phyloP scores from a whole-genome alignment of 2,888 invertebrate species.

The Coleophora flavipennella region DNA sequence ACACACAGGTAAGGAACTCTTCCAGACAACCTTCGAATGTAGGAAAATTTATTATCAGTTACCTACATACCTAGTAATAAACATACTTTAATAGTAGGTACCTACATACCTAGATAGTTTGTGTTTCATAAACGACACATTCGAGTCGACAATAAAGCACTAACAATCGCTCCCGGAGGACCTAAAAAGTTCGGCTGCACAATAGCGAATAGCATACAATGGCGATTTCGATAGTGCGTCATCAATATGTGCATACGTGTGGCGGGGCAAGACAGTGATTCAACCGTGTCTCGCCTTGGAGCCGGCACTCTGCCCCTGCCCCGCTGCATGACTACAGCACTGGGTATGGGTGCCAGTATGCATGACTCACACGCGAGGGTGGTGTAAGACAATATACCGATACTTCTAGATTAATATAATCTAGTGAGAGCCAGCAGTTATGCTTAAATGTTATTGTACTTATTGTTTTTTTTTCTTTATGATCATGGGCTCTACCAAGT shows the following conservation, averaged over 20 bases:
- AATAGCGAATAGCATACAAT: constrained; percentile 66
- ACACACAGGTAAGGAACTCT: too few species aligned
- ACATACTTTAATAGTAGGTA: too few species aligned
- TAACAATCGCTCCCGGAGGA: constrained; percentile 55
- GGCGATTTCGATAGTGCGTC: constrained; percentile 59
- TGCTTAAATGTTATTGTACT: too few species aligned
- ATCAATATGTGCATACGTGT: constrained; percentile 62
- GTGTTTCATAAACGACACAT: constrained; percentile 30
- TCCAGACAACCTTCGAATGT: too few species aligned
- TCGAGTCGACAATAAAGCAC: constrained; percentile 49
- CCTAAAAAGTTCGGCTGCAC: constrained; percentile 61
- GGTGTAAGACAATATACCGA: constrained; percentile 35
- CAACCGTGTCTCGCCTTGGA: not conserved
- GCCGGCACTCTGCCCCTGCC: constrained; percentile 18
- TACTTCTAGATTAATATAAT: constrained; percentile 41
- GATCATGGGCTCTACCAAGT: too few species aligned
- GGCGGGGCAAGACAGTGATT: constrained; percentile 21
- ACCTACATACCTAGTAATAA: too few species aligned
- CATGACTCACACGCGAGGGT: constrained; percentile 15
- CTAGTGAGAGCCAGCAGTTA: constrained; percentile 31
- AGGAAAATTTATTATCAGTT: too few species aligned
- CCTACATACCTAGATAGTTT: constrained; percentile 19
- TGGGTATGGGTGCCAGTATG: not conserved
- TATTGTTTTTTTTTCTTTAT: too few species aligned
- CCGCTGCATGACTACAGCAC: constrained; percentile 35